A percentile compares a stretch with the other conserved stretches of the same genome.
Evolutionary conservation across 2,113 vertebrate genomes (phyloP).

Genomic region (Hemicordylus capensis): DNA sequence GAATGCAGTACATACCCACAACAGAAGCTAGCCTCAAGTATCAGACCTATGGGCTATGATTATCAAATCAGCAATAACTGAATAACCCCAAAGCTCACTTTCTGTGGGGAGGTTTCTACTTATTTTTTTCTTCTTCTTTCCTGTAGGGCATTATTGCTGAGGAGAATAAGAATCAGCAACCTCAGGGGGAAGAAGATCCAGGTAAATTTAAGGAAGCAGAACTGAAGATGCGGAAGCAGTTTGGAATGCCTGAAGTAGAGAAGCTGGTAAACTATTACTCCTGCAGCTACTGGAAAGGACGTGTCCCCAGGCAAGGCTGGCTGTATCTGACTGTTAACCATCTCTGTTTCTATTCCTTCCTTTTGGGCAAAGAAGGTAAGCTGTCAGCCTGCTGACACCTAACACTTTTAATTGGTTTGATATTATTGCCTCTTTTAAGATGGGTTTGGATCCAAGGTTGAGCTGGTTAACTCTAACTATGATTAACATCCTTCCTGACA

Average conservation of each 20-base stretch:
- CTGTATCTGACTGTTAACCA: constrained; percentile 96
- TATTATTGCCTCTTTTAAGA: background rate
- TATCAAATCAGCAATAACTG: background rate
- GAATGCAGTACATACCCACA: background rate
- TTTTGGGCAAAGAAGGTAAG: constrained; percentile 96
- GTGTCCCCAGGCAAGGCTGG: constrained; percentile 96
- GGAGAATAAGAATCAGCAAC: constrained; percentile 88
- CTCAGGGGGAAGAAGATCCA: constrained; percentile 89
- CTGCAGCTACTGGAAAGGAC: constrained; percentile 97
- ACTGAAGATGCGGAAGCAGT: constrained; percentile 94
- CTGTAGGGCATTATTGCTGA: constrained; percentile 96
- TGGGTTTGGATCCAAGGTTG: background rate
- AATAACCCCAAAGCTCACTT: background rate
- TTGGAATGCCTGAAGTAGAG: constrained; percentile 96
- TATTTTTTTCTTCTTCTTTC: background rate
- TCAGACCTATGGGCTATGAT: background rate
- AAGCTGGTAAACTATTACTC: constrained; percentile 99
- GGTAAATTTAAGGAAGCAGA: constrained; percentile 97
- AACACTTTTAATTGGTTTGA: background rate
- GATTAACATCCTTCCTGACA: background rate
- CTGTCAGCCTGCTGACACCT: background rate
- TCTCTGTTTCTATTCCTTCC: constrained; percentile 97
- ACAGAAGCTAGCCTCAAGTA: background rate
- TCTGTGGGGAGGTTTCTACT: constrained; percentile 1
- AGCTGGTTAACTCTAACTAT: background rate